phyloP scores from a whole-genome alignment of 2,113 vertebrate species.

The Oncorhynchus nerka region DNA sequence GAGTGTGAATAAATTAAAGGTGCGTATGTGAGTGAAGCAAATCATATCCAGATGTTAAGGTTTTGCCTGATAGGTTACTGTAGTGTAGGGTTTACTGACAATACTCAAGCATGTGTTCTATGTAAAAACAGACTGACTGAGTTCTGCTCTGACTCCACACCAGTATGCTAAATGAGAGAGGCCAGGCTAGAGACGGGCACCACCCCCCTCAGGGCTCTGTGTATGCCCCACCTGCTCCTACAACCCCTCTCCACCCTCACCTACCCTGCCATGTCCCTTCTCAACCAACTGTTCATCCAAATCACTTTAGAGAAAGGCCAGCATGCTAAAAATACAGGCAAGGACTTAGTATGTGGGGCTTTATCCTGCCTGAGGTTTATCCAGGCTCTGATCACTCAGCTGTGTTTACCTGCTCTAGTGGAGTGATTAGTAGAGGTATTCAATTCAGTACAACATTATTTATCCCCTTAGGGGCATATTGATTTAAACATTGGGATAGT shows the following conservation, averaged over 20 bases:
- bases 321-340: constrained; percentile 51
- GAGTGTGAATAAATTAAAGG: not conserved
- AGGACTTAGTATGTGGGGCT: constrained; percentile 25
- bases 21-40: not conserved
- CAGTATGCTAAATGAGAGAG: not conserved
- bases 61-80: not conserved
- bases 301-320: constrained; percentile 43
- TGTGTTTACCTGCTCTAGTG: not conserved
- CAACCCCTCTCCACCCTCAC: constrained; percentile 10
- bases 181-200: not conserved
- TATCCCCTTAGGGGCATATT: not conserved
- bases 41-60: not conserved
- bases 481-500: not conserved
- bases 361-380: constrained; percentile 19
- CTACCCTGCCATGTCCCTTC: constrained; percentile 4
- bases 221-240: constrained; percentile 4
- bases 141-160: not conserved
- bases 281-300: constrained; percentile 20
- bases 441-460: not conserved
- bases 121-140: not conserved
- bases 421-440: not conserved
- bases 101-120: not conserved
- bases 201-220: not conserved
- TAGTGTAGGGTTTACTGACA: not conserved
- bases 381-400: constrained; percentile 17